Percentiles rank a stretch among this genome's conserved stretches.
Evolutionary conservation across 2,113 vertebrate species (phyloP).

Genomic region (Megalops atlanticus): DNA sequence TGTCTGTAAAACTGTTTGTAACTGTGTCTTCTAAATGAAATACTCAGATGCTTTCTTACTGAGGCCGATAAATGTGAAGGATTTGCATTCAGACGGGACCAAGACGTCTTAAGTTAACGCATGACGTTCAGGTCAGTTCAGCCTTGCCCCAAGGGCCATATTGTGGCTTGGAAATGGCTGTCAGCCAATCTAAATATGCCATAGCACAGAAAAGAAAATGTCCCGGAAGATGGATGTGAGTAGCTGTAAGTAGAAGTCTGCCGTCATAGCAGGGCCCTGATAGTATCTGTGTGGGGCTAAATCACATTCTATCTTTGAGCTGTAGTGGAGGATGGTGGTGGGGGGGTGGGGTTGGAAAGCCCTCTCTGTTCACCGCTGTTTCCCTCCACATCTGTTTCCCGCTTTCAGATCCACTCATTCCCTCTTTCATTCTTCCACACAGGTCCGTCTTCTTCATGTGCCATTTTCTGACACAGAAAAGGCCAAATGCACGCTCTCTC

Average conservation of each 20-base stretch:
- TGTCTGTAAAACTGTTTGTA: not conserved
- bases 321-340: not conserved
- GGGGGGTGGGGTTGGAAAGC: conserved; percentile 18
- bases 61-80: not conserved
- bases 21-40: not conserved
- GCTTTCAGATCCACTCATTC: not conserved
- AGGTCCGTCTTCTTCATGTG: not conserved
- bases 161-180: conserved; percentile 41
- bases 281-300: conserved; percentile 30
- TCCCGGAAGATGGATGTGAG: not conserved
- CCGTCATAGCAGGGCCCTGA: conserved; percentile 31
- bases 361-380: not conserved
- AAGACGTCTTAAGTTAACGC: conserved; percentile 28
- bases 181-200: conserved; percentile 40
- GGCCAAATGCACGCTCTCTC: not conserved
- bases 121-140: conserved; percentile 45
- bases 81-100: not conserved
- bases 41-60: not conserved
- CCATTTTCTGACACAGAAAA: not conserved
- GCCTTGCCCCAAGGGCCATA: conserved; percentile 8
- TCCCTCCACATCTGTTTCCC: not conserved
- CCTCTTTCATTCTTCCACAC: not conserved
- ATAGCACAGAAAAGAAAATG: conserved; percentile 18
- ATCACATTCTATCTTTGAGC: conserved; percentile 16
- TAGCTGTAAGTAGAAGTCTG: not conserved